Evolutionary conservation across 2,113 vertebrate species (phyloP).

Genomic region (Steatornis caripensis): DNA sequence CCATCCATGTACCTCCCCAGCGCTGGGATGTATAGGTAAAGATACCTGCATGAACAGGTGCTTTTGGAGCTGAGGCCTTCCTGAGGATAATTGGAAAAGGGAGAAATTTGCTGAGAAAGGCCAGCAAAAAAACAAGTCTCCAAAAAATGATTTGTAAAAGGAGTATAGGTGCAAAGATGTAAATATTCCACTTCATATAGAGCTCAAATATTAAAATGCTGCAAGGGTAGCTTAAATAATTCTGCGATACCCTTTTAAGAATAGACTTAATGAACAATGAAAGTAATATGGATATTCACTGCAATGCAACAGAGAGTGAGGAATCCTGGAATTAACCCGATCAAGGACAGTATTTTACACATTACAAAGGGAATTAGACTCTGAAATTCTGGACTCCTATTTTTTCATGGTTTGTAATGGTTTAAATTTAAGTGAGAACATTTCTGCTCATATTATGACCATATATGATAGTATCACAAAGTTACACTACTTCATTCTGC

Average conservation of each 20-base stretch:
- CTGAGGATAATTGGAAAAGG: not conserved
- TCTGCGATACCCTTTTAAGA: not conserved
- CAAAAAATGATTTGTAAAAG: not conserved
- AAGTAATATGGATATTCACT: not conserved
- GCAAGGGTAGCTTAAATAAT: not conserved
- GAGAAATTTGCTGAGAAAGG: not conserved
- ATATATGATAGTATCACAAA: not conserved
- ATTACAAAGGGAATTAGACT: not conserved
- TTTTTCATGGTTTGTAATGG: not conserved
- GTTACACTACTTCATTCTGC: not conserved
- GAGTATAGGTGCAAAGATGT: not conserved
- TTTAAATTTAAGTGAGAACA: not conserved
- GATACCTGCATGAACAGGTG: not conserved
- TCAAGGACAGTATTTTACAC: not conserved
- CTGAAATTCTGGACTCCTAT: not conserved
- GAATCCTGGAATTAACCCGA: not conserved
- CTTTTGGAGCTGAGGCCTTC: not conserved
- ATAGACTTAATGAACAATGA: not conserved
- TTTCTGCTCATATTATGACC: not conserved
- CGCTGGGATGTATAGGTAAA: rapidly evolving
- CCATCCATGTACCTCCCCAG: not conserved
- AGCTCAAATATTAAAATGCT: not conserved
- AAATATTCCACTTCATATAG: not conserved
- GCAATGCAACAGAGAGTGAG: not conserved
- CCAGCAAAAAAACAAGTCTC: not conserved